Percentiles rank a stretch among this genome's conserved stretches.
Evolutionary conservation across 2,797 vertebrate species (phyloP).

Genomic region (Molossus molossus): DNA sequence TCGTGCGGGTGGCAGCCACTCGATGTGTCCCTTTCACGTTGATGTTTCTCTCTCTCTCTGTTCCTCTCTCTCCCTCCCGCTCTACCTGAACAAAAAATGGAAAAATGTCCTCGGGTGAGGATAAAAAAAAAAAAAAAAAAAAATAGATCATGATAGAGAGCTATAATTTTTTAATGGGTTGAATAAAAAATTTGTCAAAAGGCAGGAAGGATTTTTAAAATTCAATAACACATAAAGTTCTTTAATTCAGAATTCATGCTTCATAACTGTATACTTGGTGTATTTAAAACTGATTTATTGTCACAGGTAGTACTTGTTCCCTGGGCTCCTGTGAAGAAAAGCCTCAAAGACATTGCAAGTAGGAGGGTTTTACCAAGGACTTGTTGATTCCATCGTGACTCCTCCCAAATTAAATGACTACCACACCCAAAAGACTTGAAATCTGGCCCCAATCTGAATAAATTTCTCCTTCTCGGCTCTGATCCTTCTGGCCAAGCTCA

Average conservation of each 20-base stretch:
- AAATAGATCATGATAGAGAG: constrained; percentile 39
- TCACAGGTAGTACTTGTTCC: neutral
- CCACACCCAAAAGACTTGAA: neutral
- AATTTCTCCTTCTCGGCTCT: neutral
- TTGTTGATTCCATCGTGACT: neutral
- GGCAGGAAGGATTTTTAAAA: neutral
- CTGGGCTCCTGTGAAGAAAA: constrained; percentile 20
- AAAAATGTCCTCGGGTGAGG: too few relatives aligned
- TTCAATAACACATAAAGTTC: neutral
- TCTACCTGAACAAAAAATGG: too few relatives aligned
- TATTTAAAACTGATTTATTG: neutral
- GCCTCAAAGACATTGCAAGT: neutral
- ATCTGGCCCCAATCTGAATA: neutral
- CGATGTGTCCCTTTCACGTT: too few relatives aligned
- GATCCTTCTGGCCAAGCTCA: neutral
- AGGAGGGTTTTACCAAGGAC: neutral
- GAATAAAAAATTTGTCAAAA: constrained; percentile 33
- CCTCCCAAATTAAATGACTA: constrained; percentile 20
- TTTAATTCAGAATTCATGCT: constrained; percentile 25
- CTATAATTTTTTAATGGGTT: neutral
- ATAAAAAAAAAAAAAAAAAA: too few relatives aligned
- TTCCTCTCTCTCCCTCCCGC: too few relatives aligned
- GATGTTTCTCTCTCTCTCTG: too few relatives aligned
- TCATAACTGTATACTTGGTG: neutral
- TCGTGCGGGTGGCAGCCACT: too few relatives aligned